Evolutionary conservation across 2,888 invertebrate genomes (phyloP), one percentile per base, ranked within the genome.

Genomic region (Aromia moschata): DNA sequence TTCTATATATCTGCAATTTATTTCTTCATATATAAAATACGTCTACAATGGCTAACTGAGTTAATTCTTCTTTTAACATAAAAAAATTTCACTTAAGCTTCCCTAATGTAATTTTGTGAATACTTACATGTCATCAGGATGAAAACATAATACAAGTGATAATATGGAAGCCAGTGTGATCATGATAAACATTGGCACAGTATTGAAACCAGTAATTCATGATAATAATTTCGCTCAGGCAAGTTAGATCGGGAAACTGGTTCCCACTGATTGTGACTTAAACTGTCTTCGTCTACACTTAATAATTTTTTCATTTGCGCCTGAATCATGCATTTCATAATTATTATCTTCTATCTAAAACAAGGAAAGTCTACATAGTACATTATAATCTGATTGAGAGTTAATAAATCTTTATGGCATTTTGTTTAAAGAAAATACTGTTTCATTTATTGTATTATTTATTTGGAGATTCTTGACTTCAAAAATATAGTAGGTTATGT

Each of bases 91-190:
- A n/a, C n/a, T n/a, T n/a, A n/a, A n/a, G n/a, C n/a, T n/a, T n/a
- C n/a, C n/a, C n/a, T n/a, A n/a, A n/a, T n/a, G n/a, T n/a, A n/a
- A n/a, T n/a, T n/a, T n/a, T n/a, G n/a, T n/a, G 25, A 41, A 58
- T 72, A 88, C 91, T 91, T 79, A 92, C 92, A 90, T 83, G 74
- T 89, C 87, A 65, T 89, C 89, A 71, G 91, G 89, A 67, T 91
- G 88, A 67, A 92, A 87, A 77, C 92, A 93, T 9, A 93, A 81
- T 0, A 90, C 86, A 1, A 89, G 85, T 0, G 91, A 89, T 1
- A 93, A 77, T 4, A 90, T 82, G 1, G 88, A 84, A 1, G 88
- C 84, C 1, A 91, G 80, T 12, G 91, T 75, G 40, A 91, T 79
- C 74, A 93, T 83, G 40, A 92, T 81, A 53, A 88, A 77, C 64